Evolutionary conservation across 2,888 invertebrate species (phyloP), one percentile per base, ranked within the genome.

Genomic region (Dysmachus trigonus): DNA sequence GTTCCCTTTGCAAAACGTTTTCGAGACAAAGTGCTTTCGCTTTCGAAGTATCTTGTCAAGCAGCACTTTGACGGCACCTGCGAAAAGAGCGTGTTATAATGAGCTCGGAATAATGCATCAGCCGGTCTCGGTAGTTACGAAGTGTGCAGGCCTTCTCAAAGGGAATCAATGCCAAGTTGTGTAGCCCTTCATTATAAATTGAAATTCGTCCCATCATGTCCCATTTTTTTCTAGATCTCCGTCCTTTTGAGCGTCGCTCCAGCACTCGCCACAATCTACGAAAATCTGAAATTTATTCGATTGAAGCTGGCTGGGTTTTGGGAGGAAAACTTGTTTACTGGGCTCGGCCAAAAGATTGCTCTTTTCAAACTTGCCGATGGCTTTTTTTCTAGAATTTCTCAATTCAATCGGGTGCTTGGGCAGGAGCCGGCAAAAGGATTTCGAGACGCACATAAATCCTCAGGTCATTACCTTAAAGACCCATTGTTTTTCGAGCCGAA

Each of bases 1-100:
- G n/a, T n/a, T n/a, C n/a, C n/a, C 22, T 22, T 62, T 22, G 27
- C 27, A 62, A 62, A 62, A 27, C 27, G 18, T 3, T 62, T 10
- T 62, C 10, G 22, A 62, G 62, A 62, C 27, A 27, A 53, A 62
- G 27, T 62, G 62, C 62, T 62, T 53, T 53, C 22, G 53, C 53
- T 53, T 62, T 62, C 27, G 18, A 27, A 62, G 27, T 33, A 27
- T 2, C n/a, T 13, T 4, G 31, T 3, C 41, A 10, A 77, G 38
- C 3, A 31, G 31, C 3, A 8, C 13, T 7, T 1, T 79, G 1
- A 1, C 1, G 13, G 33, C 47, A 79, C 79, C 79, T 51, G 79
- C 79, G 27, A 31, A 47, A 79, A 47, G 79, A 79, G 31, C 79
- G 79, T 79, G 79, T 79, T 79, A 79, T 79, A 79, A 79, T 79